Base-by-base conservation (phyloP, 1,140 invertebrate species). In the Neodiprion virginianus region DNA sequence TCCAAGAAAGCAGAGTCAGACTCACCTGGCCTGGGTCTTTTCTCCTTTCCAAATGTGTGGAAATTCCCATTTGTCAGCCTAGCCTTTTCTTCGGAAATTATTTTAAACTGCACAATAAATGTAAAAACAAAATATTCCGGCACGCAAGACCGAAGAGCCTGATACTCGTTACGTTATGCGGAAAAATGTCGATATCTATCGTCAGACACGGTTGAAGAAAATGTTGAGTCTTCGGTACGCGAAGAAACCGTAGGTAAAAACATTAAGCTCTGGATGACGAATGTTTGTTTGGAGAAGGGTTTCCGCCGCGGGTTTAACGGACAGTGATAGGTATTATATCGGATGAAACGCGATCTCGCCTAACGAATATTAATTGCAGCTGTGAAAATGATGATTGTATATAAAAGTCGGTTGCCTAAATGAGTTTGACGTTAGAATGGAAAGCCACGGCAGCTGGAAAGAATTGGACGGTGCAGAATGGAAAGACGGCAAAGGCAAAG, bases 401-500 rank as follows among this genome's bases (percentile, higher is more conserved):
- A 40, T 61, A 8, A 61, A 61, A 61, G 53, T 61, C 53, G 53
- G 53, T 17, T 12, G 53, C n/a, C n/a, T 8, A 17, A 61, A 61
- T 61, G 53, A 61, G n/a, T 61, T 61, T 61, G 53, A 61, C 53
- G 53, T 61, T 61, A 1, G 53, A 9, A 61, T 61, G n/a, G 53
- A 40, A 40, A 40, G 28, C 28, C 53, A 61, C 8, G 7, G 53
- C 11, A 40, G 28, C 28, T 5, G 28, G 53, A 61, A 61, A 61
- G 53, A 61, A 61, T 61, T 17, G 11, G 53, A 8, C 3, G 53
- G n/a, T 61, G 8, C 5, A 40, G 28, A 40, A 61, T 61, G 76
- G 78, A 68, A 71, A 74, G 79, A 73, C 53, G 53, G 53, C 5
- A 5, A 72, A 72, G 72, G 74, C 80, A 82, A 82, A 84, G 81